These are phyloP conservation scores for Thaumetopoea pityocampa DNA, from an alignment of 1,140 invertebrate species.

Conservation along the genomic window DNA sequence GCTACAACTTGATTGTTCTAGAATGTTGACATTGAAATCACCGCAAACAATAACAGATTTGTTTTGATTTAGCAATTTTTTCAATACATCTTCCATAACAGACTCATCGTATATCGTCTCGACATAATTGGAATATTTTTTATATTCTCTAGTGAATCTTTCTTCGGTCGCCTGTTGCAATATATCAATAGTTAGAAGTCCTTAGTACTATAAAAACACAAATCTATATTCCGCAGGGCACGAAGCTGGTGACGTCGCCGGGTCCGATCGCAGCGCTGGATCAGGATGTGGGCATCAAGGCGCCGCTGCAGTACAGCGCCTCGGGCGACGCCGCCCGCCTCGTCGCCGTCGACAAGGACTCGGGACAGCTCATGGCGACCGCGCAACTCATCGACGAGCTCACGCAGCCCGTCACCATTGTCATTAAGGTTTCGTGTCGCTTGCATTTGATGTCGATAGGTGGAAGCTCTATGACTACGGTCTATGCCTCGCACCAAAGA, in stretches of 20 bases:
- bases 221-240: slow-evolving; percentile 72
- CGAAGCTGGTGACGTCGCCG: slow-evolving; percentile 75
- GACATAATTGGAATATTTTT: no score
- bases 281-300: slow-evolving; percentile 87
- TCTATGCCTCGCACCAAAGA: no score
- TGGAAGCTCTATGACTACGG: no score
- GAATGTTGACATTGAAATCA: no score
- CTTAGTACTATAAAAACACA: background rate
- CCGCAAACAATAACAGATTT: no score
- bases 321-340: slow-evolving; percentile 78
- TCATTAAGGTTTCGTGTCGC: slow-evolving; percentile 83
- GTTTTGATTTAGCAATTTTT: no score
- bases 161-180: no score
- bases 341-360: slow-evolving; percentile 65
- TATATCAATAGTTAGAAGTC: background rate
- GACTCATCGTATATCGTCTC: no score
- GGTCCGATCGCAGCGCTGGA: slow-evolving; percentile 84
- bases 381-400: slow-evolving; percentile 79
- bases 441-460: no score
- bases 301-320: slow-evolving; percentile 82
- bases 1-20: no score
- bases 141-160: no score
- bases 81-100: no score
- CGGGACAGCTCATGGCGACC: slow-evolving; percentile 77
- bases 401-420: slow-evolving; percentile 83